phyloP scores from a whole-genome alignment of 2,888 invertebrate species.

The Ellobium chinense region DNA sequence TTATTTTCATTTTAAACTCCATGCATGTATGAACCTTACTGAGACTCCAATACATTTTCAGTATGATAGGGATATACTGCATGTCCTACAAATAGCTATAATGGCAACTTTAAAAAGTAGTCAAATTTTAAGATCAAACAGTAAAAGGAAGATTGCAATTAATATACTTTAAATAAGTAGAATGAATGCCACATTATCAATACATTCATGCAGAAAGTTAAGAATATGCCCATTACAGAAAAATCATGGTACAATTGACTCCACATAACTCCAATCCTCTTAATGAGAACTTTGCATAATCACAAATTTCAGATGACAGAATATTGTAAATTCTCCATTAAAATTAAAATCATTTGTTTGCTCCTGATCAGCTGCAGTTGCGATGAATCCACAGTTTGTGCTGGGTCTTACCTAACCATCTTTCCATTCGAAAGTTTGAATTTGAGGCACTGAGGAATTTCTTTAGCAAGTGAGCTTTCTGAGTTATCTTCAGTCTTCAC shows the following conservation, averaged over 20 bases:
- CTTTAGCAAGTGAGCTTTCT: slow-evolving; percentile 28
- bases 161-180: no score
- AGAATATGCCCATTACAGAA: no score
- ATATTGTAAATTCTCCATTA: no score
- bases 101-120: neutral
- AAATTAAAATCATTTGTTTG: neutral
- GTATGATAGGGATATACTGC: no score
- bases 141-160: no score
- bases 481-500: slow-evolving; percentile 7
- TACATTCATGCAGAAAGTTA: neutral
- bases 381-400: no score
- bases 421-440: slow-evolving; percentile 76
- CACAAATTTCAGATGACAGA: neutral
- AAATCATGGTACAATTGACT: no score
- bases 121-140: neutral
- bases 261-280: neutral
- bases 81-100: no score
- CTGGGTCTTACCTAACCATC: slow-evolving; percentile 68
- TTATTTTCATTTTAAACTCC: no score
- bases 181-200: neutral
- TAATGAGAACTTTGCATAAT: neutral
- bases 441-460: slow-evolving; percentile 58
- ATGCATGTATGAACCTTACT: no score
- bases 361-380: no score
- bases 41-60: no score